Conservation (phyloP, 2,113 vertebrate genomes). For the Dasyornis broadbenti region DNA sequence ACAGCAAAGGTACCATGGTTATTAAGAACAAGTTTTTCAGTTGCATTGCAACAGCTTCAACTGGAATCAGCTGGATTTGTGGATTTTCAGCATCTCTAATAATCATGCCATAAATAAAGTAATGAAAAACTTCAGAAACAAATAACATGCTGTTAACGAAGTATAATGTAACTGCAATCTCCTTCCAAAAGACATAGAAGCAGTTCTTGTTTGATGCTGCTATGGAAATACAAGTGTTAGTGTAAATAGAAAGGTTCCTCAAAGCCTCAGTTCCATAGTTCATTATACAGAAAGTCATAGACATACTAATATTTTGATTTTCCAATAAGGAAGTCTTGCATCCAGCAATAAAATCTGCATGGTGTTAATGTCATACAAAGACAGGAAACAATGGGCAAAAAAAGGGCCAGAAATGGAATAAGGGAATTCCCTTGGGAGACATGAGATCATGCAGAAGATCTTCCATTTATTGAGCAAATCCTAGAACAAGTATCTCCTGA, state of each 20-base stretch:
- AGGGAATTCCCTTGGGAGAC: neutral
- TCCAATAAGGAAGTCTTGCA: neutral
- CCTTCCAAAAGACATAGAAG: neutral
- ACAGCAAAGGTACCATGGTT: neutral
- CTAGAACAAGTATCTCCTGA: neutral
- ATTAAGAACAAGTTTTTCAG: neutral
- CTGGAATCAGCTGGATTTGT: neutral
- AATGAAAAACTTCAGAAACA: neutral
- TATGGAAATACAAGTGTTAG: neutral
- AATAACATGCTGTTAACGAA: no score
- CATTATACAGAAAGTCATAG: neutral
- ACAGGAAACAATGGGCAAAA: neutral
- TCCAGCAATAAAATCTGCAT: neutral
- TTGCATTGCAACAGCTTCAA: neutral
- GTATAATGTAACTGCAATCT: neutral
- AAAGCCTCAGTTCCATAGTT: neutral
- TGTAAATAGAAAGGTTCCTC: neutral
- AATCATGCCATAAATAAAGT: neutral
- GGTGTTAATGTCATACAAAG: neutral
- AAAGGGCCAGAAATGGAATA: neutral
- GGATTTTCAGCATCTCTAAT: neutral
- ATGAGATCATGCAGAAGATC: accelerated
- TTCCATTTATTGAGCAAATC: neutral
- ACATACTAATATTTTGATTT: neutral
- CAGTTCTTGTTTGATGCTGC: neutral